Percentiles rank a stretch among this genome's conserved stretches.
Evolutionary conservation across 1,140 invertebrate species (phyloP).

Genomic region (Apis dorsata): DNA sequence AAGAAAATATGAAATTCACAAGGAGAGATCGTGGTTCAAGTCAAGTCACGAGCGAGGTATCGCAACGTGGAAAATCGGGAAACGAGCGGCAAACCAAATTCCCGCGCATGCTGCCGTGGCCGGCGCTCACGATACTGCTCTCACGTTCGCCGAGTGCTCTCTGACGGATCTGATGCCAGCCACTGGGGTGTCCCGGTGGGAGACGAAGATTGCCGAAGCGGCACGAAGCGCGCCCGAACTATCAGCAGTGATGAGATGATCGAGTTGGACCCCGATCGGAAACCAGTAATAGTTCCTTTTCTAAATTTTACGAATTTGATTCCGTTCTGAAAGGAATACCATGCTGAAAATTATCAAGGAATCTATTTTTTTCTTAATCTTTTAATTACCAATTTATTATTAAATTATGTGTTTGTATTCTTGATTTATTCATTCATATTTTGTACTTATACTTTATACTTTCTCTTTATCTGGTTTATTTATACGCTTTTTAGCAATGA

Average conservation of each 20-base stretch:
- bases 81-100: slow-evolving; percentile 30
- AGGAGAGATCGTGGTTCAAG: too few species aligned
- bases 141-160: slow-evolving; percentile 57
- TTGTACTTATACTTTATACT: too few species aligned
- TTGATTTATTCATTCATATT: background rate
- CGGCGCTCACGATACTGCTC: slow-evolving; percentile 63
- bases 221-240: slow-evolving; percentile 53
- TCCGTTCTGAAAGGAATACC: too few species aligned
- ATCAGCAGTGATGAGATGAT: slow-evolving; percentile 50
- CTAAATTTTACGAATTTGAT: background rate
- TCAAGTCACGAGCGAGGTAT: slow-evolving; percentile 17
- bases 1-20: background rate
- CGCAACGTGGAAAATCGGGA: background rate
- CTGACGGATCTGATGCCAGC: slow-evolving; percentile 55
- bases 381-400: background rate
- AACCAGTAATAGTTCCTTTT: slow-evolving; percentile 1
- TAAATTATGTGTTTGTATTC: background rate
- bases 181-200: slow-evolving; percentile 28
- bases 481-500: background rate
- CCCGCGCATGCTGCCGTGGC: slow-evolving; percentile 60
- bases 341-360: background rate
- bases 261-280: slow-evolving; percentile 30
- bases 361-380: background rate
- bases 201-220: slow-evolving; percentile 52
- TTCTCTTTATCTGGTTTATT: background rate